A percentile compares a stretch with the other conserved stretches of the same genome.
Conservation (phyloP, 2,888 invertebrate genomes). For the Hyposoter didymator region DNA sequence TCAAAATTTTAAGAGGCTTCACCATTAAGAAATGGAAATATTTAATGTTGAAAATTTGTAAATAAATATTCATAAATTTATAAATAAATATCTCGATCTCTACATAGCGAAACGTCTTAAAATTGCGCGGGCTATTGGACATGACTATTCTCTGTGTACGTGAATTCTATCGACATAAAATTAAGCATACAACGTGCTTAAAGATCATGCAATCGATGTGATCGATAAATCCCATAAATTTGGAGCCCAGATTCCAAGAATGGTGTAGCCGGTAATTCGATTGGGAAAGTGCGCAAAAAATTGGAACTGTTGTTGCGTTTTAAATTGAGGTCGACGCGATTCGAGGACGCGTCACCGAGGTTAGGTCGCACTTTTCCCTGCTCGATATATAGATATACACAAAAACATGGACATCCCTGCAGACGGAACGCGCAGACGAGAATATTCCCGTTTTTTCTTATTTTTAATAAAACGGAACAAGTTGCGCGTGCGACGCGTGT, state of each 20-base stretch:
- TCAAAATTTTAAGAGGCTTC: too few relatives aligned
- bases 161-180: too few relatives aligned
- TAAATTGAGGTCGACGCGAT: neutral
- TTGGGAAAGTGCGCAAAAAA: neutral
- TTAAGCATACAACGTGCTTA: too few relatives aligned
- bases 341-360: constrained; percentile 11
- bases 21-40: too few relatives aligned
- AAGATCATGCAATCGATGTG: too few relatives aligned
- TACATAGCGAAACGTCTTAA: too few relatives aligned
- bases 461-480: constrained; percentile 16
- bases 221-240: neutral
- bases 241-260: neutral
- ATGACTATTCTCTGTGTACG: too few relatives aligned
- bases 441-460: neutral
- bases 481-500: constrained; percentile 24
- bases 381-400: neutral
- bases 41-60: too few relatives aligned
- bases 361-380: neutral
- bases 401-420: neutral
- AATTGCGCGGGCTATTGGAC: too few relatives aligned
- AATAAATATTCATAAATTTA: too few relatives aligned
- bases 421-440: neutral
- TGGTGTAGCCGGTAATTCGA: neutral
- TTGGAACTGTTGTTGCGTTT: neutral
- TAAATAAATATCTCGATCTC: too few relatives aligned